These are phyloP conservation scores for Semnornis frantzii DNA, from an alignment of 2,113 vertebrate species.

Conservation along the genomic window DNA sequence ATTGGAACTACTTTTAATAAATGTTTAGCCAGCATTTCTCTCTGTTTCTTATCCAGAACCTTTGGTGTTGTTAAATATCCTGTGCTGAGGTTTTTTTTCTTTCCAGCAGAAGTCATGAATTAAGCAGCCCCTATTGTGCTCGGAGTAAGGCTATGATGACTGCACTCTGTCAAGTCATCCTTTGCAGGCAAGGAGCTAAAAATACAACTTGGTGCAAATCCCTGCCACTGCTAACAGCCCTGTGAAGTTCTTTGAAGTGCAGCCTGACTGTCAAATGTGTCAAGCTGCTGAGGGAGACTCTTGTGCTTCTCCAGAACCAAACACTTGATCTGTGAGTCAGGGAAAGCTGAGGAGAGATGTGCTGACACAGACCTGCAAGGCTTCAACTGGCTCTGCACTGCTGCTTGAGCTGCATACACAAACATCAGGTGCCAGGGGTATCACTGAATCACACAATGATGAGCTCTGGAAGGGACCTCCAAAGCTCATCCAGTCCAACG, in stretches of 20 bases:
- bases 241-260: conserved; percentile 32
- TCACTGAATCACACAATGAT: too few species aligned
- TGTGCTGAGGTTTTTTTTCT: not conserved
- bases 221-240: conserved; percentile 13
- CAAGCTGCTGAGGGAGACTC: conserved; percentile 23
- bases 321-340: not conserved
- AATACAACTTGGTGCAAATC: conserved; percentile 33
- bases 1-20: conserved; percentile 18
- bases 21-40: conserved; percentile 30
- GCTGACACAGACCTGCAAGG: not conserved
- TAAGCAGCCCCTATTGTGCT: conserved; percentile 26
- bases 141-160: conserved; percentile 20
- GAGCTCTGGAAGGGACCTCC: too few species aligned
- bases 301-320: not conserved
- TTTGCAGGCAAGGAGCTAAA: conserved; percentile 34
- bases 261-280: conserved; percentile 11
- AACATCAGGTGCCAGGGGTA: not conserved
- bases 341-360: not conserved
- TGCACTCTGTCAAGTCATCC: conserved; percentile 35
- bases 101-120: conserved; percentile 24
- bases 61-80: not conserved
- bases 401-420: not conserved
- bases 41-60: not conserved
- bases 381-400: not conserved
- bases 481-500: too few species aligned